phyloP scores from a whole-genome alignment of 2,888 invertebrate species.

The Drosophila rellima region DNA sequence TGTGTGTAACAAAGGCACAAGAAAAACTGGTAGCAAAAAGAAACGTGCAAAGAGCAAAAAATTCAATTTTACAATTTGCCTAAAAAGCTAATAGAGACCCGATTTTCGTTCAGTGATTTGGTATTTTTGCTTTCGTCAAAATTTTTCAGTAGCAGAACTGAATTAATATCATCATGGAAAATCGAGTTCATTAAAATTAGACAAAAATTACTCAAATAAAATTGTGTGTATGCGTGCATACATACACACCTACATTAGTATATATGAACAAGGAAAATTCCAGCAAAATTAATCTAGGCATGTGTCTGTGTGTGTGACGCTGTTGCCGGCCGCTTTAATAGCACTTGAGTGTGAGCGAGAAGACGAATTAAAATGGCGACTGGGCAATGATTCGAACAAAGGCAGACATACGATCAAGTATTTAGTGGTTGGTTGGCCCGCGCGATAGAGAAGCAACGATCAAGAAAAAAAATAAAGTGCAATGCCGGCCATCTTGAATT shows the following conservation, averaged over 20 bases:
- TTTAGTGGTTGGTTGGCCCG: slow-evolving; percentile 47
- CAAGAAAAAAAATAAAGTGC: slow-evolving; percentile 48
- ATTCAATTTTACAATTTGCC: slow-evolving; percentile 12
- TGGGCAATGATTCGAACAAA: slow-evolving; percentile 44
- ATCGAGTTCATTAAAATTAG: slow-evolving; percentile 52
- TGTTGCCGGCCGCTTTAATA: slow-evolving; percentile 71
- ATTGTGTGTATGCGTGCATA: slow-evolving; percentile 22
- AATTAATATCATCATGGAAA: slow-evolving; percentile 81
- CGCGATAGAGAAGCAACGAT: slow-evolving; percentile 37
- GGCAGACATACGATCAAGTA: slow-evolving; percentile 57
- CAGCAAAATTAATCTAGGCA: slow-evolving; percentile 63
- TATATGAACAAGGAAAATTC: slow-evolving; percentile 67
- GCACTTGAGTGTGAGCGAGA: slow-evolving; percentile 46
- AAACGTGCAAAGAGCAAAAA: slow-evolving; percentile 64
- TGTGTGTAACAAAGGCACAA: slow-evolving; percentile 48
- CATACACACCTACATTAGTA: slow-evolving; percentile 22
- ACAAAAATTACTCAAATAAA: slow-evolving; percentile 22
- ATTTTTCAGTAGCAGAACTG: slow-evolving; percentile 86
- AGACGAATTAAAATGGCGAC: slow-evolving; percentile 67
- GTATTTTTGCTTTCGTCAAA: slow-evolving; percentile 85
- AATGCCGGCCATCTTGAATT: slow-evolving; percentile 58
- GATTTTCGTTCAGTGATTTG: slow-evolving; percentile 81
- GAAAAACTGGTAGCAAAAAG: slow-evolving; percentile 49
- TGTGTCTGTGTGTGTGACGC: slow-evolving; percentile 57
- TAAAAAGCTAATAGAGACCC: slow-evolving; percentile 30